Base-by-base conservation (phyloP, 2,113 vertebrate species). In the Heloderma charlesbogerti region DNA sequence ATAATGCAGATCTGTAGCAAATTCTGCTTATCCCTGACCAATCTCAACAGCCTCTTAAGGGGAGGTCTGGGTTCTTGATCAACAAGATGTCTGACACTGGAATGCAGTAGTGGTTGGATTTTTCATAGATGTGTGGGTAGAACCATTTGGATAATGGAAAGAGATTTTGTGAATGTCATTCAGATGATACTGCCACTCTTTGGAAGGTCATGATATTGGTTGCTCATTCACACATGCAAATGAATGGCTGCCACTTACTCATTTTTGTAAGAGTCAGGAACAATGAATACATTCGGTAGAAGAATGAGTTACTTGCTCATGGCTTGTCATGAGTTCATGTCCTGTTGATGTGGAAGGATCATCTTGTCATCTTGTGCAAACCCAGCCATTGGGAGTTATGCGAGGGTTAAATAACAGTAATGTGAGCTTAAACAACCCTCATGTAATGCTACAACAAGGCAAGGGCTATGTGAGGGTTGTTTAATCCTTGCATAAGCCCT, bases 181-280 rank as follows among this genome's bases (percentile, higher is more conserved):
- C 71, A 54, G 91, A 77, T 0, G 6, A 95, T 78, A 94, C 94
- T 93, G 87, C 71, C 8, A 51, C 51, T 90, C 2, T 92, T 88
- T 0, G 1, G 0, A 12, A 72, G 89, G 20, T 15, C 31, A 72
- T 67, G 25, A 80, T 84, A 86, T 40, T 93, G 6, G 1, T 92
- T 94, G 87, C 48, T 92, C 84, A 89, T 63, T 93, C 78, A 92
- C 77, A 15, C 81, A 29, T 87, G 54, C 84, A 88, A 79, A 78
- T 87, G n/a, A 87, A 2, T 63, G 89, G 51, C n/a, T 94, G n/a
- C 69, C 90, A 95, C 84, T 93, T 90, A 89, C 92, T 90, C 92
- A 94, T 91, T 92, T 94, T 51, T 84, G 92, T 93, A 90, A 86
- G 88, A 94, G 88, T 93, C 90, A 82, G 87, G 92, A 92, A 92